Conservation (phyloP, 2,888 invertebrate genomes). For the Trichopria drosophilae region DNA sequence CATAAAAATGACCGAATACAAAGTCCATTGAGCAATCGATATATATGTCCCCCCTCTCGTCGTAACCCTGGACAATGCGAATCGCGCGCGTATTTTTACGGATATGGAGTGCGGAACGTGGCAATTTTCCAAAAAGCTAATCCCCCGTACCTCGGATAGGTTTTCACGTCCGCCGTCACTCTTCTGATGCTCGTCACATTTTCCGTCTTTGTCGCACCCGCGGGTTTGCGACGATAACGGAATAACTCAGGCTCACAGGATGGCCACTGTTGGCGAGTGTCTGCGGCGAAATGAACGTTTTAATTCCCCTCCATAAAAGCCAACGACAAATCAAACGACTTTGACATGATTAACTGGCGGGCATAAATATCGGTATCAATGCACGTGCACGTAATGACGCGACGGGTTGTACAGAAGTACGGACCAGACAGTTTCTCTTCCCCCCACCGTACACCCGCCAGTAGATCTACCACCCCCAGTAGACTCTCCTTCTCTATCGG, state of each 20-base stretch:
- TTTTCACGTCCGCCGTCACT: not conserved
- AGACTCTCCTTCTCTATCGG: no score
- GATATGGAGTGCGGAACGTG: no score
- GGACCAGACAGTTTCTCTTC: no score
- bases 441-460: not conserved
- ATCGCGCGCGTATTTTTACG: no score
- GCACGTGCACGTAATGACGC: constrained; percentile 45
- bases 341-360: constrained; percentile 58
- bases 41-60: constrained; percentile 23
- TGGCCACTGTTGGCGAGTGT: constrained; percentile 54
- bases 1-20: no score
- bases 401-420: no score
- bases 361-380: constrained; percentile 58
- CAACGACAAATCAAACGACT: constrained; percentile 58
- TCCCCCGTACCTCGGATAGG: constrained; percentile 15
- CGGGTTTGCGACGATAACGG: constrained; percentile 41
- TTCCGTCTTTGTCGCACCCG: constrained; percentile 15
- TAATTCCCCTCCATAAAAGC: constrained; percentile 58
- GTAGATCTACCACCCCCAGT: not conserved
- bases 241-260: constrained; percentile 50
- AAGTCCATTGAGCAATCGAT: no score
- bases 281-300: constrained; percentile 58
- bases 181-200: constrained; percentile 18
- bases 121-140: constrained; percentile 28
- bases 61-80: constrained; percentile 21